Percentiles rank a stretch among this genome's conserved stretches.
Conservation (phyloP, 2,113 vertebrate genomes). For the Cygnus buccinator region DNA sequence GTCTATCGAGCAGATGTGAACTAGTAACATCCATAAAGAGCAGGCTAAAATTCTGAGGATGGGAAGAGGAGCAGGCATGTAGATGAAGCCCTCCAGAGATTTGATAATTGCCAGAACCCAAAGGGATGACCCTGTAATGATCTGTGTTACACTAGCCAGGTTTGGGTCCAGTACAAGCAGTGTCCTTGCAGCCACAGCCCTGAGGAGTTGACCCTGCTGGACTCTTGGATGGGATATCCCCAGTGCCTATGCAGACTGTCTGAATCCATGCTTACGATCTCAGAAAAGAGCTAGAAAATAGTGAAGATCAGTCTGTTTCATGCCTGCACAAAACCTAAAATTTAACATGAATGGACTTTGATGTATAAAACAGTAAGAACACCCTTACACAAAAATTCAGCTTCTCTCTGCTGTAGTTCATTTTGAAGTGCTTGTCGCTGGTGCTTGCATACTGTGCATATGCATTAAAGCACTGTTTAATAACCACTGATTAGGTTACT, state of each 20-base stretch:
- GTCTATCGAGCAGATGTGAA: neutral
- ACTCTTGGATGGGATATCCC: no score
- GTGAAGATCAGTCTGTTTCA: neutral
- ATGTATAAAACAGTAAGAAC: neutral
- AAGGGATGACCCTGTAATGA: neutral
- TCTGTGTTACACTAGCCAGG: neutral
- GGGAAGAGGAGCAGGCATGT: neutral
- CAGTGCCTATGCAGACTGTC: neutral
- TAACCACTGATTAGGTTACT: neutral
- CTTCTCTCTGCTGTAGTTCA: neutral
- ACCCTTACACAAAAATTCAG: neutral
- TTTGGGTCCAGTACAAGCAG: neutral
- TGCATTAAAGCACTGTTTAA: neutral
- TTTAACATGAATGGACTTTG: neutral
- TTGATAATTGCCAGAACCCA: neutral
- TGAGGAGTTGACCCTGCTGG: neutral
- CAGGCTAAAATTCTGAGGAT: neutral
- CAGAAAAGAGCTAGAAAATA: neutral
- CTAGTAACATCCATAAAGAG: neutral
- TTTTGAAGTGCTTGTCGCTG: neutral
- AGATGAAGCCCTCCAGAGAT: neutral
- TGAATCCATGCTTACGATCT: neutral
- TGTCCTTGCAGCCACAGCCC: neutral
- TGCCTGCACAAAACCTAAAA: neutral
- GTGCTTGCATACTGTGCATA: neutral